These are phyloP conservation scores for Oscheius sp. DNA, from an alignment of 2,888 invertebrate genomes.

Conservation along the genomic window DNA sequence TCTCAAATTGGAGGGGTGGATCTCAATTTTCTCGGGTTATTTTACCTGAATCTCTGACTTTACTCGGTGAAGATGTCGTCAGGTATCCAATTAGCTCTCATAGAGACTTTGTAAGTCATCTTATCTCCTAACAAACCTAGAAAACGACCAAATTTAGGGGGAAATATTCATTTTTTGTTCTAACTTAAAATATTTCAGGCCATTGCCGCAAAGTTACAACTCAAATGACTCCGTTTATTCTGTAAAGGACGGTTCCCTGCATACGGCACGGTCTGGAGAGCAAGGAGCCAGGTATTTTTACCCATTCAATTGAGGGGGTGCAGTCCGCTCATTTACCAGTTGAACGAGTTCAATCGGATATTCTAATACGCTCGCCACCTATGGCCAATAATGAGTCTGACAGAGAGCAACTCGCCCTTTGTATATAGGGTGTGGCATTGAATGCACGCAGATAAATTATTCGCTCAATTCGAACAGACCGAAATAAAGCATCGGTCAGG, in stretches of 20 bases:
- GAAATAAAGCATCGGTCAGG: constrained; percentile 16
- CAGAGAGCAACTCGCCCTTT: constrained; percentile 6
- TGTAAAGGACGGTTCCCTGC: constrained; percentile 42
- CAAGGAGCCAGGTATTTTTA: constrained; percentile 14
- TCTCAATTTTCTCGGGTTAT: too few relatives aligned
- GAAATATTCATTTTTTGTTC: not conserved
- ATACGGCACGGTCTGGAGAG: constrained; percentile 41
- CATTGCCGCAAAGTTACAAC: constrained; percentile 43
- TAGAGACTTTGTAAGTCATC: too few relatives aligned
- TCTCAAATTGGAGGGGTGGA: too few relatives aligned
- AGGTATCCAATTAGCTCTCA: too few relatives aligned
- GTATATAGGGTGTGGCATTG: constrained; percentile 17
- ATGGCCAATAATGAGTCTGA: constrained; percentile 3
- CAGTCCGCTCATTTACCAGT: not conserved
- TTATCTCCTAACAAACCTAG: too few relatives aligned
- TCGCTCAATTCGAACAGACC: constrained; percentile 26
- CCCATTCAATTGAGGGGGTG: not conserved
- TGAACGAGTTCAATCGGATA: not conserved
- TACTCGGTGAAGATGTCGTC: too few relatives aligned
- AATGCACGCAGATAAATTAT: constrained; percentile 25
- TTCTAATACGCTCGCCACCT: not conserved
- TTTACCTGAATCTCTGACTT: too few relatives aligned
- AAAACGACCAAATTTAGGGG: too few relatives aligned
- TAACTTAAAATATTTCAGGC: constrained; percentile 36
- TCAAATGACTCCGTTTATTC: constrained; percentile 49